A percentile compares a stretch with the other conserved stretches of the same genome.
These are phyloP conservation scores for Gymnocypris eckloni DNA, from an alignment of 2,797 vertebrate species.

Conservation along the genomic window DNA sequence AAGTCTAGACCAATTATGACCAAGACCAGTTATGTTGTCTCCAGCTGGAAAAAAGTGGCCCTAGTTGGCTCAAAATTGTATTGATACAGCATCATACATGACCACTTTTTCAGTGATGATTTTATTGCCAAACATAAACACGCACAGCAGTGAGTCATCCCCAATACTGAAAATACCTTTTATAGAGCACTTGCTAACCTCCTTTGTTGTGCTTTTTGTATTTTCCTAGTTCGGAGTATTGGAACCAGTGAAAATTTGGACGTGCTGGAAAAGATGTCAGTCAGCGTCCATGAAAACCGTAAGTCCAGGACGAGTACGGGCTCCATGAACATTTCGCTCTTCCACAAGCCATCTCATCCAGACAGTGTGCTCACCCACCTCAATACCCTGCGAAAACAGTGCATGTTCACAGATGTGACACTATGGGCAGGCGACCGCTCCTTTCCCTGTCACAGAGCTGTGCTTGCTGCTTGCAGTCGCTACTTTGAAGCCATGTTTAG, in stretches of 20 bases:
- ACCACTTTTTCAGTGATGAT: background rate
- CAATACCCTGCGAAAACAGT: conserved; percentile 89
- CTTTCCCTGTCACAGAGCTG: conserved; percentile 91
- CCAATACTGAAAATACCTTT: background rate
- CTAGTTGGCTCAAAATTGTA: conserved; percentile 10
- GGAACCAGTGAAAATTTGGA: conserved; percentile 63
- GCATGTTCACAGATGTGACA: conserved; percentile 94
- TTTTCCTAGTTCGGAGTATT: conserved; percentile 62
- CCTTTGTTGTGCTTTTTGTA: conserved; percentile 40
- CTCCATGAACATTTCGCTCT: conserved; percentile 93
- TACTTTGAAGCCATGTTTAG: conserved; percentile 98
- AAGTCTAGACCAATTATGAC: background rate
- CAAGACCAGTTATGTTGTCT: background rate
- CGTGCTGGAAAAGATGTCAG: conserved; percentile 84
- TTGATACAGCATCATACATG: background rate
- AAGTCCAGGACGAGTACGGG: conserved; percentile 92
- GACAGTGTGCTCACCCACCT: conserved; percentile 92
- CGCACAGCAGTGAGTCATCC: conserved; percentile 14
- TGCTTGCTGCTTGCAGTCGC: conserved; percentile 92
- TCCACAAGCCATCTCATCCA: conserved; percentile 93
- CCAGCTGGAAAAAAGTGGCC: conserved; percentile 7
- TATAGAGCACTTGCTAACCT: background rate
- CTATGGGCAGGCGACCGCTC: conserved; percentile 91
- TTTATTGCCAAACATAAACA: conserved; percentile 12
- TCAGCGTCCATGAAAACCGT: conserved; percentile 93